Evolutionary conservation across 2,888 invertebrate species (phyloP).

Genomic region (Ophion ventricosus): DNA sequence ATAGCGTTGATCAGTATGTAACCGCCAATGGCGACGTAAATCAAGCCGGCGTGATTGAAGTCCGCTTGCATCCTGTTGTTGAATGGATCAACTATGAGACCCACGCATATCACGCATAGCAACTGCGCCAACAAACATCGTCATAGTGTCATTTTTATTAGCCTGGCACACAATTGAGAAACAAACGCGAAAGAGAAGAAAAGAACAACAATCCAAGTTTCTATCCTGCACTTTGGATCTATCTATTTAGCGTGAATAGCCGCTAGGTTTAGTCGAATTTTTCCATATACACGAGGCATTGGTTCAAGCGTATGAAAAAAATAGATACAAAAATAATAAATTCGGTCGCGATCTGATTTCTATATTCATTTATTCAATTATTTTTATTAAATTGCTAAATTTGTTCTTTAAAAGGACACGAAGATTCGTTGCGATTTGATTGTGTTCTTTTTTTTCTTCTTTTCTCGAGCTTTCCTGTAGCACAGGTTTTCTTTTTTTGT

Average conservation of each 20-base stretch:
- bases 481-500: no score
- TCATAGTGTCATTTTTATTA: slow-evolving; percentile 10
- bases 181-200: neutral
- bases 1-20: slow-evolving; percentile 87
- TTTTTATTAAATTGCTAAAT: no score
- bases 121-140: slow-evolving; percentile 82
- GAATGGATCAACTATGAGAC: slow-evolving; percentile 87
- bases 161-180: neutral
- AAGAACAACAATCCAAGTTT: neutral
- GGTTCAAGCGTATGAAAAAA: no score
- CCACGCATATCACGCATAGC: slow-evolving; percentile 86
- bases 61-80: slow-evolving; percentile 82
- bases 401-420: no score
- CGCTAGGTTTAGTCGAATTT: neutral
- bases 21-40: slow-evolving; percentile 88
- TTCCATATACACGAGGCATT: neutral
- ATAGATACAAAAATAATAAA: no score
- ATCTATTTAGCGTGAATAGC: neutral
- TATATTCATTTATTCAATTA: no score
- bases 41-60: slow-evolving; percentile 86
- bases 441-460: no score
- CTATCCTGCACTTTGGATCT: neutral
- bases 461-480: no score
- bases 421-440: no score
- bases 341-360: no score